Evolutionary conservation across 2,113 vertebrate genomes (phyloP).

Genomic region (Nothoprocta pentlandii): DNA sequence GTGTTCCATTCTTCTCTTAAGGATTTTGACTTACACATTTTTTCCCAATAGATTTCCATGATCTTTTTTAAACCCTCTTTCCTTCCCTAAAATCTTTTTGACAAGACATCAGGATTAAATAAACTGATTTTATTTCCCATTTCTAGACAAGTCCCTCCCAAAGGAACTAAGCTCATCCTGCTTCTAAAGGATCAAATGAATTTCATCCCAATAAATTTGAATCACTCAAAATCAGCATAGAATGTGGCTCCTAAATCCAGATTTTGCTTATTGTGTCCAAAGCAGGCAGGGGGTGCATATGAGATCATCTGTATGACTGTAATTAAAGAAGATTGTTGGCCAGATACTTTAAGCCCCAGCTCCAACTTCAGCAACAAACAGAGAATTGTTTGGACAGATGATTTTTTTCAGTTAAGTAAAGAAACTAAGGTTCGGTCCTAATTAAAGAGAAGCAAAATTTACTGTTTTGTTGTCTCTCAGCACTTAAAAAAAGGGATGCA

Average conservation of each 20-base stretch:
- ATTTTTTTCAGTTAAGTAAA: not conserved
- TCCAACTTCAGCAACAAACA: not conserved
- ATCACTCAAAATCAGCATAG: not conserved
- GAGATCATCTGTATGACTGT: not conserved
- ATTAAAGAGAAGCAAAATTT: not conserved
- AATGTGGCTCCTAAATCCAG: not conserved
- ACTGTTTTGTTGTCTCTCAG: not conserved
- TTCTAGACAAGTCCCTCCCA: not conserved
- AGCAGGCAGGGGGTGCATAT: not conserved
- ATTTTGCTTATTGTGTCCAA: not conserved
- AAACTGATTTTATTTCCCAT: not conserved
- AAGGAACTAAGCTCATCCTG: not conserved
- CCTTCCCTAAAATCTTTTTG: not conserved
- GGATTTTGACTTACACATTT: not conserved
- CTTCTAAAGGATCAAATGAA: not conserved
- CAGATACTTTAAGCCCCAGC: not conserved
- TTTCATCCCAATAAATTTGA: conserved; percentile 1
- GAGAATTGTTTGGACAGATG: not conserved
- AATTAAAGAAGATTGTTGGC: not conserved
- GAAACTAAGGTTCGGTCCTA: fast-evolving
- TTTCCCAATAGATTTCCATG: not conserved
- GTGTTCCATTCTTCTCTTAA: not conserved
- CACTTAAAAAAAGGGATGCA: not conserved
- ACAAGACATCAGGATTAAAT: not conserved
- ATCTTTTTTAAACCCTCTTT: not conserved